Conservation (phyloP, 2,888 invertebrate genomes). For the Dicranocentrus wangi region DNA sequence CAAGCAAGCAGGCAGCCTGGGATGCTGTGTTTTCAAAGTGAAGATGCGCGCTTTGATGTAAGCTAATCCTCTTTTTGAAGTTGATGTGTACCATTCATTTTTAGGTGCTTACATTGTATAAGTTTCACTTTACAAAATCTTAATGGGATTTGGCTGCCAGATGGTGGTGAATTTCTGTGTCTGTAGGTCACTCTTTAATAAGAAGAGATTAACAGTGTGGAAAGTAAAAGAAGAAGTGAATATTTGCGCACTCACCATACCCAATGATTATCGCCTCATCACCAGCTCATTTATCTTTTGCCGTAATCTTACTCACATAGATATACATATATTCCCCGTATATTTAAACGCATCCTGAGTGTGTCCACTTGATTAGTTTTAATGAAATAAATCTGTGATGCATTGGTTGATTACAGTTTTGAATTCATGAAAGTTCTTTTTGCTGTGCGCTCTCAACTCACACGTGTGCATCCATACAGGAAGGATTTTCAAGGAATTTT, state of each 20-base stretch:
- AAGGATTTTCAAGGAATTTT: conserved; percentile 6
- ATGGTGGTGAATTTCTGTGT: conserved; percentile 51
- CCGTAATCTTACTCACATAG: conserved; percentile 20
- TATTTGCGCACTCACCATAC: conserved; percentile 33
- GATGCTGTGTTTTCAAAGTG: too few relatives aligned
- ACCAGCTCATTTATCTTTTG: conserved; percentile 41
- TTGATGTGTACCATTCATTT: too few relatives aligned
- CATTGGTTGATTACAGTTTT: conserved; percentile 46
- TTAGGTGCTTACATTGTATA: too few relatives aligned
- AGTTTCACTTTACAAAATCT: conserved; percentile 10
- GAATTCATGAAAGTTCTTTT: conserved; percentile 24
- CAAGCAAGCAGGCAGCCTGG: too few relatives aligned
- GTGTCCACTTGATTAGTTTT: conserved; percentile 55
- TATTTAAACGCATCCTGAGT: neutral
- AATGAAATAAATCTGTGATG: conserved; percentile 52
- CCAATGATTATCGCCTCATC: conserved; percentile 46
- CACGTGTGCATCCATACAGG: conserved; percentile 23
- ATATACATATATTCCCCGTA: neutral
- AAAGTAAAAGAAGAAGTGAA: conserved; percentile 20
- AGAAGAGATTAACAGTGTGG: conserved; percentile 14
- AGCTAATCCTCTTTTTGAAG: too few relatives aligned
- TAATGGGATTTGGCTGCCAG: conserved; percentile 39
- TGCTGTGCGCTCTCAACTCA: too few relatives aligned
- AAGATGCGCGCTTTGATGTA: too few relatives aligned
- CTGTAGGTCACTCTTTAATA: conserved; percentile 47